Evolutionary conservation across 2,888 invertebrate genomes (phyloP).

Genomic region (Stenodema calcarata): DNA sequence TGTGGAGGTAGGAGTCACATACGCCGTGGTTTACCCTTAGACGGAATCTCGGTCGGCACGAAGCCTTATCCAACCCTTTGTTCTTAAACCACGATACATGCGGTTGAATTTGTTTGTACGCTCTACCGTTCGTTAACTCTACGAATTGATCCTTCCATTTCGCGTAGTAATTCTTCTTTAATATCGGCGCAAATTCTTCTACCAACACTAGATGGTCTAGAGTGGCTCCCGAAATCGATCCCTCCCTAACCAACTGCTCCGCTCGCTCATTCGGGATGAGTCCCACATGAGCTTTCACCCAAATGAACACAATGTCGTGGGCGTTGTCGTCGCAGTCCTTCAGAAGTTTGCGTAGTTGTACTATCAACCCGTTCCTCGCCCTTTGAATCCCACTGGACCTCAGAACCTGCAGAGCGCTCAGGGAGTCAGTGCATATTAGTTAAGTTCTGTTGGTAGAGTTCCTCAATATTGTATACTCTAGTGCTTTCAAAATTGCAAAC

Average conservation of each 20-base stretch:
- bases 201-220: not conserved
- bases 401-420: too few species aligned
- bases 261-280: not conserved
- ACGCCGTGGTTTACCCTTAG: too few species aligned
- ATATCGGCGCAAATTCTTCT: not conserved
- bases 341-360: not conserved
- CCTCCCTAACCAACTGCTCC: not conserved
- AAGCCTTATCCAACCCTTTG: too few species aligned
- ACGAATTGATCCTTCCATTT: not conserved
- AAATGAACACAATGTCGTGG: not conserved
- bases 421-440: too few species aligned
- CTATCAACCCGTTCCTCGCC: not conserved
- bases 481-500: too few species aligned
- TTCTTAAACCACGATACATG: not conserved
- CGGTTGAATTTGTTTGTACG: not conserved
- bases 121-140: not conserved
- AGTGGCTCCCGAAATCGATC: not conserved
- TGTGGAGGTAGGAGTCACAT: too few species aligned
- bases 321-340: not conserved
- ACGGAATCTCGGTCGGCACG: too few species aligned
- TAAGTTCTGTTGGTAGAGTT: too few species aligned
- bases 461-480: too few species aligned
- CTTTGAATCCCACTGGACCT: not conserved
- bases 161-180: not conserved
- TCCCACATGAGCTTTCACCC: not conserved